Conservation (phyloP, 2,797 vertebrate species). For the Antennarius maculatus region DNA sequence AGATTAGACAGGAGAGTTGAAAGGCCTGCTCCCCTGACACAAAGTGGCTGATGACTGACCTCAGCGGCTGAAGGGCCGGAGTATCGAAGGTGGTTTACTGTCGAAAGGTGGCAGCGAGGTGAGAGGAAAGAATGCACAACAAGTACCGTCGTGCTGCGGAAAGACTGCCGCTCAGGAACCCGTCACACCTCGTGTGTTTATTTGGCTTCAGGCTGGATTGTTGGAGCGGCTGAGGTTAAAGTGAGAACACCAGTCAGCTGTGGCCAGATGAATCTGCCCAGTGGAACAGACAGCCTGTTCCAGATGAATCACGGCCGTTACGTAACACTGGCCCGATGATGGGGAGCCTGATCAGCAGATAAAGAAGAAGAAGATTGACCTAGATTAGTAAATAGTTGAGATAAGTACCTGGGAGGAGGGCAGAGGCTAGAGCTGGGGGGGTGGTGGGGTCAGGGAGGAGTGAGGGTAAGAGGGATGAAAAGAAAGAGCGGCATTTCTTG, state of each 20-base stretch:
- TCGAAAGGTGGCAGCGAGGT: background rate
- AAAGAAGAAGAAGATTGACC: constrained; percentile 66
- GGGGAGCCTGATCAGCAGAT: constrained; percentile 49
- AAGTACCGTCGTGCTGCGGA: background rate
- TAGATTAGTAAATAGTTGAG: constrained; percentile 61
- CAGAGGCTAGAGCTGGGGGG: constrained; percentile 25
- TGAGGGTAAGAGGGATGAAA: background rate
- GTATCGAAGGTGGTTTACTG: background rate
- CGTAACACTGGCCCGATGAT: constrained; percentile 60
- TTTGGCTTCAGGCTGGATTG: constrained; percentile 34
- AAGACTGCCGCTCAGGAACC: constrained; percentile 28
- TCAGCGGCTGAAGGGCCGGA: background rate
- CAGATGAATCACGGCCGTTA: constrained; percentile 72
- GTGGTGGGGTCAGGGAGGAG: background rate
- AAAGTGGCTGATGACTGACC: constrained; percentile 30
- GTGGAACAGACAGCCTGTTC: constrained; percentile 58
- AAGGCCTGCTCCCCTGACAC: constrained; percentile 53
- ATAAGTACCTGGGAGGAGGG: constrained; percentile 61
- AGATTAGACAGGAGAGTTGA: constrained; percentile 74
- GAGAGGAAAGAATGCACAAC: background rate
- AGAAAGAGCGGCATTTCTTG: constrained; percentile 17
- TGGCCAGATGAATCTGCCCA: constrained; percentile 55
- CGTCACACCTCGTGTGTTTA: constrained; percentile 17
- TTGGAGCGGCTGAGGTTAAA: constrained; percentile 29
- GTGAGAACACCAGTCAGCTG: constrained; percentile 55